These are phyloP conservation scores for Drosophila neotestacea DNA, from an alignment of 2,888 invertebrate genomes.

Conservation along the genomic window DNA sequence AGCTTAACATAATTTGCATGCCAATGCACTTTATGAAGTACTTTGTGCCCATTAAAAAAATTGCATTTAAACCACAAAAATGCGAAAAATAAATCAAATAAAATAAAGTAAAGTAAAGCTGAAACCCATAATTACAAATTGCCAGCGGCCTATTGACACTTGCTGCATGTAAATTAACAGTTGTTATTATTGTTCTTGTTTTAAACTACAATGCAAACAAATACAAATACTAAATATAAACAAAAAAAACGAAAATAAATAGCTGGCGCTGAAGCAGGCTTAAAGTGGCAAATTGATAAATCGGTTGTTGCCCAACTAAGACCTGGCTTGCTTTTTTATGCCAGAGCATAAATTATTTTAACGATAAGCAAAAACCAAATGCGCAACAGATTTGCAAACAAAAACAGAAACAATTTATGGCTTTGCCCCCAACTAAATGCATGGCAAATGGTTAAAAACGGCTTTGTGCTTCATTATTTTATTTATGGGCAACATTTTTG, in stretches of 20 bases:
- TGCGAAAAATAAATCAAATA: slow-evolving; percentile 31
- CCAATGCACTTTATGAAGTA: slow-evolving; percentile 73
- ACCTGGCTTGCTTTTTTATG: slow-evolving; percentile 56
- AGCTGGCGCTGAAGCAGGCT: slow-evolving; percentile 25
- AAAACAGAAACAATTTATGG: slow-evolving; percentile 55
- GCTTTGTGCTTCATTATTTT: slow-evolving; percentile 53
- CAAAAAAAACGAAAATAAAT: slow-evolving; percentile 10
- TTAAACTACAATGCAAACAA: slow-evolving; percentile 35
- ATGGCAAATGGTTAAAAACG: slow-evolving; percentile 24
- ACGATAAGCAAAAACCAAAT: slow-evolving; percentile 62
- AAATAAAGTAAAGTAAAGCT: slow-evolving; percentile 17
- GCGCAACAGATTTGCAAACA: slow-evolving; percentile 68
- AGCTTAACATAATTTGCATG: slow-evolving; percentile 81
- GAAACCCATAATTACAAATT: slow-evolving; percentile 64
- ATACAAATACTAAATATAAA: slow-evolving; percentile 11
- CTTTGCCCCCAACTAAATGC: slow-evolving; percentile 42
- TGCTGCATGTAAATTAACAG: slow-evolving; percentile 73
- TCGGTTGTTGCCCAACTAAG: slow-evolving; percentile 48
- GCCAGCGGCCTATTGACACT: slow-evolving; percentile 72
- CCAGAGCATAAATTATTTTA: slow-evolving; percentile 67
- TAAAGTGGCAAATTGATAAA: slow-evolving; percentile 72
- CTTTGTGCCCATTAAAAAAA: slow-evolving; percentile 67
- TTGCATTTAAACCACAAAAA: slow-evolving; percentile 19
- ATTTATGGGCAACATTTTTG: slow-evolving; percentile 70
- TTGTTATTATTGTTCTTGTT: slow-evolving; percentile 59